Evolutionary conservation across 37 sponge, comb jelly and placozoan species (phyloP), one percentile per base, ranked within the genome.

Genomic region (Halisarca cf. caerulea): DNA sequence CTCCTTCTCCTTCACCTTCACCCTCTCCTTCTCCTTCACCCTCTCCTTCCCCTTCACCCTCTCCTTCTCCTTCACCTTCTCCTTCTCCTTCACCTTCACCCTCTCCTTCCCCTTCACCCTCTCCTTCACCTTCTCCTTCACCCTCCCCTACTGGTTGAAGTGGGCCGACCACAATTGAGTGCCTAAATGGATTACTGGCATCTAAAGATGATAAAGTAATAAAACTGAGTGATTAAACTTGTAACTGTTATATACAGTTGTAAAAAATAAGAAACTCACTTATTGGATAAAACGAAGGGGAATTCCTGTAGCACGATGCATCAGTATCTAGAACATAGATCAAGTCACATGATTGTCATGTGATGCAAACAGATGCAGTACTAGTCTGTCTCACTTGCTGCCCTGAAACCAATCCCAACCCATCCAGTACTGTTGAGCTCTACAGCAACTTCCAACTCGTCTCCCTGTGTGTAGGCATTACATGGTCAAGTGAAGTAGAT

Each of bases 371-470:
- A 17, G 64, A 62, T 62, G 64, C 23, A 62, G 30, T 62, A 62
- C 15, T 68, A 27, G 69, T 68, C 35, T 68, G 69, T 17, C 33
- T 68, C 9, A 74, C 45, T 24, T 74, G 62, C 18, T 59, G 86
- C 69, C 58, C 78, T 85, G 66, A 61, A 82, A 7, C 90, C 90
- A 60, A 90, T 7, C 43, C 82, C 90, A 11, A 75, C 86, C 57
- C 81, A 90, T 28, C 90, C 79, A 4, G 90, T 90, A 21, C 86
- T 69, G 51, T 90, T 81, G 30, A 38, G 78, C 0, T 18, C 28
- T 58, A 90, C 40, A 43, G 90, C 90, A 47, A 90, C 57, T 51
- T 90, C 90, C 21, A 90, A 35, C 73, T 85, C 86, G 51, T 83
- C 71, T 70, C 80, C 51, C 51, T 47, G 11, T 14, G 51, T 14